Base-by-base conservation (phyloP, 2,888 invertebrate genomes). In the Microctonus brassicae region DNA sequence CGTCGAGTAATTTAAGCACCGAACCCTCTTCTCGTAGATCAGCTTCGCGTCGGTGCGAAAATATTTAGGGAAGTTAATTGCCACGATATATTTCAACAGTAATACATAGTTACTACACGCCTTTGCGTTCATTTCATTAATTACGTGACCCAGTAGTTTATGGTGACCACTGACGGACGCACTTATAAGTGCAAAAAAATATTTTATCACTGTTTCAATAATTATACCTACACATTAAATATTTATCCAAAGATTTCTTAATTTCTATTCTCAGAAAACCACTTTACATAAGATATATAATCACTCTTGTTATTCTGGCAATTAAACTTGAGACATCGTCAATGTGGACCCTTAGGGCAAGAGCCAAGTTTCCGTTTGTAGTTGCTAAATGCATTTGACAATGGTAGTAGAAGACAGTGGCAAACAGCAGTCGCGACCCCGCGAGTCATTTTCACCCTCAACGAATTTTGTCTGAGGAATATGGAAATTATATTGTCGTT, bases 61-160 rank as follows among this genome's bases (percentile, higher is more conserved):
- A 87, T 87, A 87, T 87, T 86, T 83, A 83, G 86, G 83, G 83
- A 47, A 79, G 82, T 84, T 87, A 87, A 87, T 87, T 87, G 86
- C 85, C 81, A 82, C 84, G 84, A 77, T 78, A 87, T 87, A 87
- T 87, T 87, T 87, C 82, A 84, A 84, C 84, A 83, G 81, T 84
- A 84, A 80, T 81, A 81, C 83, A 74, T 76, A 77, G 78, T 70
- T 26, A 77, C 78, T 26, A 13, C 42, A 26, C 52, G 47, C 26
- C 26, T 63, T 47, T 10, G 52, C 76, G 79, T 78, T 78, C 78
- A 81, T 80, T 82, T 83, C 85, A 80, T 87, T 84, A 87, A 87
- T 87, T 86, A 83, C 84, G 81, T 82, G 75, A 74, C 72, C 69
- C 80, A 79, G 20, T 78, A 13, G n/a, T 29, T 52, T 61, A 34